These are phyloP conservation scores for Oceanites oceanicus DNA, from an alignment of 2,113 vertebrate genomes.

Conservation along the genomic window DNA sequence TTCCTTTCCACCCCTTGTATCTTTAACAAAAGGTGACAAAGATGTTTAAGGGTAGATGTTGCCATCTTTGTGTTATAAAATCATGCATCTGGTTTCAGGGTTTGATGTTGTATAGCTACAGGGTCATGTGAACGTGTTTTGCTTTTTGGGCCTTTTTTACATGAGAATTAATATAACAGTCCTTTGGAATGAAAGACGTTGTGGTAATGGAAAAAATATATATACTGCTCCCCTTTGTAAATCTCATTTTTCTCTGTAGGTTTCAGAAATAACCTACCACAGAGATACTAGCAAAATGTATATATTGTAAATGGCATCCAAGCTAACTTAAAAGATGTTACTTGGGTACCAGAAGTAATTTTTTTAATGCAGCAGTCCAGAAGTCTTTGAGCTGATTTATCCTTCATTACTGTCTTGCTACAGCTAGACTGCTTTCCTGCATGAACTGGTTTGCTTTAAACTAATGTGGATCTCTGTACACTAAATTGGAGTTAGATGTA, in stretches of 20 bases:
- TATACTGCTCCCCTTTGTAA: neutral
- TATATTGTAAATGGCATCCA: neutral
- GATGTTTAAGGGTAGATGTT: neutral
- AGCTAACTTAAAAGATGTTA: neutral
- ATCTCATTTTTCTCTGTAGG: neutral
- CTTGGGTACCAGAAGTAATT: neutral
- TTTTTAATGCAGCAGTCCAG: neutral
- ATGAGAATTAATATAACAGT: neutral
- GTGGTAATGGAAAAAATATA: neutral
- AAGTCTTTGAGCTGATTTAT: neutral
- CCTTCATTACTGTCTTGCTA: neutral
- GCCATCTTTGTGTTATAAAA: neutral
- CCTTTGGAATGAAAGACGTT: neutral
- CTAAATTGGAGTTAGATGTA: neutral
- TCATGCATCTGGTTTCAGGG: neutral
- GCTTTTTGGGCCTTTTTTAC: neutral
- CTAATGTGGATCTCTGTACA: neutral
- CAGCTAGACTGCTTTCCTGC: neutral
- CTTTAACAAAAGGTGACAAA: neutral
- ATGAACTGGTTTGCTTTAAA: neutral
- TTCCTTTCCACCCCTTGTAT: accelerated
- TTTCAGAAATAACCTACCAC: neutral
- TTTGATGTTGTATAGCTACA: neutral
- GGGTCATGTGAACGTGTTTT: neutral
- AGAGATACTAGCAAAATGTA: neutral